These are phyloP conservation scores for Esperia sulphurella DNA, from an alignment of 2,888 invertebrate genomes.

Conservation along the genomic window DNA sequence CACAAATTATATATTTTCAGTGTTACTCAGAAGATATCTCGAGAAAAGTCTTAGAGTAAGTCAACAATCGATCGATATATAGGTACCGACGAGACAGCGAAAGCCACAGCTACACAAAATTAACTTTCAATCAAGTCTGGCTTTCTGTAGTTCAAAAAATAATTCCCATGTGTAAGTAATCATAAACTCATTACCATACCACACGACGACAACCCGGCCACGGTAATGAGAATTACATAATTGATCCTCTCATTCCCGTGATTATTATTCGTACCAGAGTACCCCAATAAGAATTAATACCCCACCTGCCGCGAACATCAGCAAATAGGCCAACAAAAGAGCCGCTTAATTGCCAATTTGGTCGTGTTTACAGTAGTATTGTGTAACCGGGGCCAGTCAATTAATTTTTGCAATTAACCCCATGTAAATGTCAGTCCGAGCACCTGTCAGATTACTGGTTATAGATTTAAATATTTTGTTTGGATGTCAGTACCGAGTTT, in stretches of 20 bases:
- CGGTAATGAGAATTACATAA: slow-evolving; percentile 8
- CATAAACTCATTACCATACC: background rate
- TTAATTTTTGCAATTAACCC: slow-evolving; percentile 25
- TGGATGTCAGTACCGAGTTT: too few species aligned
- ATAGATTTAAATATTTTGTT: background rate
- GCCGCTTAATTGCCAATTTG: slow-evolving; percentile 35
- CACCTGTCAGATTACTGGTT: slow-evolving; percentile 1
- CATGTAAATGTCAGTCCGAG: background rate
- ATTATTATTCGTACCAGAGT: slow-evolving; percentile 4
- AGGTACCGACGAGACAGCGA: too few species aligned
- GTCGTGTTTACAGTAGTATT: slow-evolving; percentile 31
- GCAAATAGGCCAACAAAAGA: slow-evolving; percentile 25
- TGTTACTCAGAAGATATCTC: too few species aligned
- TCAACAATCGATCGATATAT: too few species aligned
- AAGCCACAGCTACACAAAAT: too few species aligned
- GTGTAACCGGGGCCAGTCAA: slow-evolving; percentile 23
- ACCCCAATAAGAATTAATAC: slow-evolving; percentile 8
- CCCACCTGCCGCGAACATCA: slow-evolving; percentile 1
- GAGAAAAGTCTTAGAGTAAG: too few species aligned
- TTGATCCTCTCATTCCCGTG: slow-evolving; percentile 7
- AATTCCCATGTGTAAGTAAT: background rate
- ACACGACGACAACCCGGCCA: background rate
- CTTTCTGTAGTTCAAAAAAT: background rate
- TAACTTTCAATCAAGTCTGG: too few species aligned
- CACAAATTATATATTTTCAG: too few species aligned